Evolutionary conservation across 2,113 vertebrate genomes (phyloP).

Genomic region (Canis aureus): DNA sequence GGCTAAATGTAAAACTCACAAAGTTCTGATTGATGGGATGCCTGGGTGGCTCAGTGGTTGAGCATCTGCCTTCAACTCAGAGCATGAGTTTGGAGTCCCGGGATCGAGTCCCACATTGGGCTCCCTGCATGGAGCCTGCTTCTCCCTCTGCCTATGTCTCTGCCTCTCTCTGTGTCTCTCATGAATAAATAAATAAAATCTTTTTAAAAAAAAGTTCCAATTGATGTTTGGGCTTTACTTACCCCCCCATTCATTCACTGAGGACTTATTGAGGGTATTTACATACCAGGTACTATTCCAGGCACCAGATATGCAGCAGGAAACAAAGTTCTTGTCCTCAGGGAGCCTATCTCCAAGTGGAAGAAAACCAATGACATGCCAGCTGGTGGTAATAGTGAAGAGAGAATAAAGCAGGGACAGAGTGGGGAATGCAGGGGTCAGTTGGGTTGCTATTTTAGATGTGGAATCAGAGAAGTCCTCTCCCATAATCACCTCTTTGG

Average conservation of each 20-base stretch:
- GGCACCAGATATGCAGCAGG: not conserved
- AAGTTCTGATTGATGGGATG: not conserved
- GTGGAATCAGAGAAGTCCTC: not conserved
- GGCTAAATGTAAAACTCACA: not conserved
- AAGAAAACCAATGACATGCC: not conserved
- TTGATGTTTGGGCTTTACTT: not conserved
- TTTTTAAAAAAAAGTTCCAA: no score
- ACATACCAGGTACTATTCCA: rapidly evolving
- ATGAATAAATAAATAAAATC: no score
- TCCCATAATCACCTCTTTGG: not conserved
- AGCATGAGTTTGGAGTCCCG: no score
- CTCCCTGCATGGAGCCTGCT: no score
- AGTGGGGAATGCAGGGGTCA: not conserved
- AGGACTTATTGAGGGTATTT: not conserved
- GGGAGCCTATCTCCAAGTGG: not conserved
- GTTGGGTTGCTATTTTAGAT: not conserved
- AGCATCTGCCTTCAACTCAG: no score
- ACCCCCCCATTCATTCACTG: not conserved
- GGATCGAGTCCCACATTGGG: no score
- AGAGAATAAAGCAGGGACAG: not conserved
- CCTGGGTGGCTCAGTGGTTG: no score
- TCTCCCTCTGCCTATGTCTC: no score
- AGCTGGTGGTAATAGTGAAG: not conserved
- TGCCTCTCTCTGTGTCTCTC: no score
- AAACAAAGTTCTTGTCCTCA: not conserved